phyloP scores from a whole-genome alignment of 2,113 vertebrate species.

The Grammomys dolichurus region DNA sequence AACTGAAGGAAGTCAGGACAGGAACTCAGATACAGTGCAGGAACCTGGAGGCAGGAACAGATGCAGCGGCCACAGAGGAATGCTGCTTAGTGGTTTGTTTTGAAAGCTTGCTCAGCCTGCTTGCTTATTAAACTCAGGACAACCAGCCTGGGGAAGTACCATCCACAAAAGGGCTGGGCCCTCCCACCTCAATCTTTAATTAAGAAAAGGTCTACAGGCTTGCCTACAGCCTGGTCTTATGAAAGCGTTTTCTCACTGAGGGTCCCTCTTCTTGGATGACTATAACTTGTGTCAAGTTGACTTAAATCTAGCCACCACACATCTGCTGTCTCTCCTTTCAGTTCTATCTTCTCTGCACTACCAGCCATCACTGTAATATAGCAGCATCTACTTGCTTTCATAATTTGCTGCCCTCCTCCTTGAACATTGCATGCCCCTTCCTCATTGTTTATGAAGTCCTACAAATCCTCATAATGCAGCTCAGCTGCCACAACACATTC shows the following conservation, averaged over 20 bases:
- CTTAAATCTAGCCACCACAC: neutral
- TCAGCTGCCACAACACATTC: neutral
- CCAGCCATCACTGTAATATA: neutral
- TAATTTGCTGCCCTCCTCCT: neutral
- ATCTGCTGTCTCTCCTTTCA: neutral
- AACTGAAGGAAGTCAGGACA: neutral
- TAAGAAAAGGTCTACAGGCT: neutral
- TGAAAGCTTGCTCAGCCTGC: neutral
- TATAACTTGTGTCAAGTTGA: neutral
- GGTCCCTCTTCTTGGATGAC: neutral
- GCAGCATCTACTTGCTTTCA: neutral
- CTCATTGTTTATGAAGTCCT: neutral
- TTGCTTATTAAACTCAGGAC: neutral
- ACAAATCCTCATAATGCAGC: neutral
- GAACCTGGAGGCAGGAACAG: neutral
- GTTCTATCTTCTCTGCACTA: neutral
- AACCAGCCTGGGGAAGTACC: too few species aligned
- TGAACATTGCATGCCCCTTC: neutral
- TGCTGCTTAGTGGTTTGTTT: neutral
- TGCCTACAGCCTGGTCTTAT: neutral
- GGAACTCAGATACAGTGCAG: neutral
- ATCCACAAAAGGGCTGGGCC: neutral
- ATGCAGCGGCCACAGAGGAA: neutral
- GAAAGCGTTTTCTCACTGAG: neutral
- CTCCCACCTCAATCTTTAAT: neutral